Evolutionary conservation across 2,888 invertebrate species (phyloP), one percentile per base, ranked within the genome.

Genomic region (Chouioia cunea): DNA sequence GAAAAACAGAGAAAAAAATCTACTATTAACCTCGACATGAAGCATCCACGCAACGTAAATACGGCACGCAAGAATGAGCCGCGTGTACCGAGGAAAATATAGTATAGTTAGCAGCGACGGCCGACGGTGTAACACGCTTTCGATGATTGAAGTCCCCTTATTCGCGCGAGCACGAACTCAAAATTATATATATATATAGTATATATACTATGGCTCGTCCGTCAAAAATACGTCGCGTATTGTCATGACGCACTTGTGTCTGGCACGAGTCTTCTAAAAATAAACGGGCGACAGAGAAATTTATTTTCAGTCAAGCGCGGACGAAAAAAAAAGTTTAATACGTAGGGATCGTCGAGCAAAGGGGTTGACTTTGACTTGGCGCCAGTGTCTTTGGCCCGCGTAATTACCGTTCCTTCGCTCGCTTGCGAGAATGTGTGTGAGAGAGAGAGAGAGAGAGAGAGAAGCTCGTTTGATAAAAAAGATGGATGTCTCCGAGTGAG

Each of bases 401-500:
- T 73, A 73, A 73, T 73, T 73, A 73, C 60, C 59, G 15, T 68
- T 46, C 53, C 54, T 15, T n/a, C 23, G 50, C 52, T 54, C 60
- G 36, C 44, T 50, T 56, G n/a, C n/a, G n/a, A n/a, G n/a, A 36
- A 12, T 4, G 27, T 6, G 27, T 4, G 27, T 27, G 27, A 27
- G 27, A 27, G 27, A 2, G 27, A 27, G 27, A 4, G 27, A 27
- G 27, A 36, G 36, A 36, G 36, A 3, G 36, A 36, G 36, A 3
- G 36, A 36, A 36, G 36, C 36, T 36, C 22, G 16, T 46, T 59
- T 57, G 73, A 73, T 73, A 73, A 73, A 73, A 73, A 73, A 73
- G 70, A 73, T 67, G 70, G 53, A 73, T 70, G 73, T 69, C 73
- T 67, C 22, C 65, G 60, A 58, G 66, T 50, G 70, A 70, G 57